Conservation (phyloP, 2,797 vertebrate species). For the Ficedula albicollis region DNA sequence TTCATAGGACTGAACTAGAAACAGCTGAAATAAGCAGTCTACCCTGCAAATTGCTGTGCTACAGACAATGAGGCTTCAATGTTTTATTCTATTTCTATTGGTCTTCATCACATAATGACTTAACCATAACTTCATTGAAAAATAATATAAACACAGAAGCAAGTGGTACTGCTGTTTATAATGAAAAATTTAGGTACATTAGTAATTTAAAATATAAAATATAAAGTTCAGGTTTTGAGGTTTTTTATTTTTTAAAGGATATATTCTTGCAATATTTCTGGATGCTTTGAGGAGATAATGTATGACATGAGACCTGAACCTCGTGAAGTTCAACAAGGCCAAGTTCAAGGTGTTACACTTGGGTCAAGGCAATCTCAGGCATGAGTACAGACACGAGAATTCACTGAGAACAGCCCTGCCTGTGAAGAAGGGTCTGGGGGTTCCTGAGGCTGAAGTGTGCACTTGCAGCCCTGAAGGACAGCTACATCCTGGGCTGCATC, state of each 20-base stretch:
- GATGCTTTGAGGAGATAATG: background rate
- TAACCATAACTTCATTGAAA: background rate
- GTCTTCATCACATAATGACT: background rate
- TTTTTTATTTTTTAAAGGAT: rapidly evolving
- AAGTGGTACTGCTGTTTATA: background rate
- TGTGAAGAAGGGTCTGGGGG: background rate
- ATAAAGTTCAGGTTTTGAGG: background rate
- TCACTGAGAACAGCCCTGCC: rapidly evolving
- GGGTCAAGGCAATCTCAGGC: background rate
- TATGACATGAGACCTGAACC: background rate
- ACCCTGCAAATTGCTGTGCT: background rate
- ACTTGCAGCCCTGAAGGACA: background rate
- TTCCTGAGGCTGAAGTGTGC: background rate
- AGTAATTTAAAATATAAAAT: background rate
- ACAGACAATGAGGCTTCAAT: background rate
- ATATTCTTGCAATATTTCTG: background rate
- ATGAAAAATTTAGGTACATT: background rate
- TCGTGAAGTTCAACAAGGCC: background rate
- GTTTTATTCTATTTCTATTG: background rate
- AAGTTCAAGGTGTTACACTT: background rate
- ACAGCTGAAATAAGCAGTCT: background rate
- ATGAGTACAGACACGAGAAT: background rate
- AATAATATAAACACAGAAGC: background rate
- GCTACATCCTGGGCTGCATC: background rate
- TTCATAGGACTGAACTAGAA: background rate